Evolutionary conservation across 2,888 invertebrate genomes (phyloP).

Genomic region (Epinotia nisella): DNA sequence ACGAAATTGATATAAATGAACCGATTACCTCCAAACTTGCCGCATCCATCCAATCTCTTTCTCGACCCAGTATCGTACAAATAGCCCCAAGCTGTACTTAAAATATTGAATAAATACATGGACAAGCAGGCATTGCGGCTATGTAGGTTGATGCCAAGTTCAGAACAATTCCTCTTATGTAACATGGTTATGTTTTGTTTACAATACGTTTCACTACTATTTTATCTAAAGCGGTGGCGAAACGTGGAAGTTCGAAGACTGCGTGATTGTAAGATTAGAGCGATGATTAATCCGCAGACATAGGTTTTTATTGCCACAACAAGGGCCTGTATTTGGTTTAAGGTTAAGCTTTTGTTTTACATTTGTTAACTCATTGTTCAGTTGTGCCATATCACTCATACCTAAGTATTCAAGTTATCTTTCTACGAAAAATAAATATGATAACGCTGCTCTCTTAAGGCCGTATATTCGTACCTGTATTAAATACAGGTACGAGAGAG

Average conservation of each 20-base stretch:
- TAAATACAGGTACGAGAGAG: too few species aligned
- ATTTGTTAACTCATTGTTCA: conserved; percentile 19
- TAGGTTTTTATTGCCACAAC: conserved; percentile 10
- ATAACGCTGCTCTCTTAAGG: too few species aligned
- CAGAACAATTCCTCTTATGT: conserved; percentile 55
- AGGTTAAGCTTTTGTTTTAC: conserved; percentile 27
- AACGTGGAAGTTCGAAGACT: background rate
- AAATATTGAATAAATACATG: conserved; percentile 41
- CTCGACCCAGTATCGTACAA: conserved; percentile 3
- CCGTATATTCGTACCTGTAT: background rate
- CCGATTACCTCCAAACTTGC: background rate
- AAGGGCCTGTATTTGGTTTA: conserved; percentile 7
- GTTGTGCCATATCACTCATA: conserved; percentile 7
- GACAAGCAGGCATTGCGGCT: conserved; percentile 46
- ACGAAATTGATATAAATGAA: background rate
- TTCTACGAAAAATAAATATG: background rate
- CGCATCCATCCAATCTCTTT: conserved; percentile 26
- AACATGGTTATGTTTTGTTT: conserved; percentile 37
- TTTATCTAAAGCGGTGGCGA: background rate
- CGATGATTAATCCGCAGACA: background rate
- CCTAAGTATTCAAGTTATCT: background rate
- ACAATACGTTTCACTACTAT: conserved; percentile 29
- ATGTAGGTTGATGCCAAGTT: conserved; percentile 79
- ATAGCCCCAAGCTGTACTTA: conserved; percentile 26
- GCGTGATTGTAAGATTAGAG: background rate